Conservation (phyloP, 2,797 vertebrate genomes). For the Phyllotis vaccarum region DNA sequence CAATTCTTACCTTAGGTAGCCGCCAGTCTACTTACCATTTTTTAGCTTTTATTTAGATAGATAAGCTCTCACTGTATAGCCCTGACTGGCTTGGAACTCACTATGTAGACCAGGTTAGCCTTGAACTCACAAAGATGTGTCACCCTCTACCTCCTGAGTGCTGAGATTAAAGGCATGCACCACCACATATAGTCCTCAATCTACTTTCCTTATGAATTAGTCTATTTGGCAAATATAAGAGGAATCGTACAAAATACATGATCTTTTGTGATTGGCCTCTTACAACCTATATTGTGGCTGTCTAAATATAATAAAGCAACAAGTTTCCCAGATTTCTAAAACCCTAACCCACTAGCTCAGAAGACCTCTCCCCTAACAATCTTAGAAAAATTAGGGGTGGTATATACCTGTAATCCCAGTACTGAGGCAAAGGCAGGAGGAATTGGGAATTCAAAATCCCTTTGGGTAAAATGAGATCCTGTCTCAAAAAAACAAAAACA, state of each 20-base stretch:
- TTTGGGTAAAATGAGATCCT: background rate
- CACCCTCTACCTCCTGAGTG: background rate
- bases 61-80: background rate
- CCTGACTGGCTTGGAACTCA: background rate
- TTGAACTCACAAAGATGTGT: background rate
- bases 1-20: background rate
- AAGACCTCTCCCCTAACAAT: background rate
- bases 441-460: background rate
- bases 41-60: background rate
- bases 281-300: background rate
- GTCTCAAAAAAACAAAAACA: background rate
- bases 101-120: background rate
- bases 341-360: background rate
- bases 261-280: background rate
- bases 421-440: background rate
- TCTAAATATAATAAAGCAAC: slow-evolving; percentile 3
- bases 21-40: background rate
- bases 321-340: background rate
- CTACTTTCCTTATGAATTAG: background rate
- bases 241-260: background rate
- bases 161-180: background rate
- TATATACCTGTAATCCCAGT: no score
- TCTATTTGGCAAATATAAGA: background rate
- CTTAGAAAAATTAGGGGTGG: background rate
- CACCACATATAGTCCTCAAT: background rate